These are phyloP conservation scores for Phrynocephalus guinanensis DNA, from an alignment of 2,797 vertebrate species.

Conservation along the genomic window DNA sequence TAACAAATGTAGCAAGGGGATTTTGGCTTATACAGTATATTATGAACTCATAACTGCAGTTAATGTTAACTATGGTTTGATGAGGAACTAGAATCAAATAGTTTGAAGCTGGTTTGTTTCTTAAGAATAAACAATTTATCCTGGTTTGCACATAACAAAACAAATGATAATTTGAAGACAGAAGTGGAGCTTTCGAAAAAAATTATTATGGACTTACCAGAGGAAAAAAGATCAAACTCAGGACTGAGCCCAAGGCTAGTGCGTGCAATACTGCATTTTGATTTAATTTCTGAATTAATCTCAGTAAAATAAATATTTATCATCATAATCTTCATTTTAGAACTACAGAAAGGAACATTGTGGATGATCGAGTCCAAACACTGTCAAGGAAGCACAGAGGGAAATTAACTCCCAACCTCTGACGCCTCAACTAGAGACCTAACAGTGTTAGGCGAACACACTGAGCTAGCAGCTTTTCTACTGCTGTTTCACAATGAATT, in stretches of 20 bases:
- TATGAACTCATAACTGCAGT: neutral
- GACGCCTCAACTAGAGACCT: no score
- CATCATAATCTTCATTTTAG: no score
- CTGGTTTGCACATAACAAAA: neutral
- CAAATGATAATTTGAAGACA: neutral
- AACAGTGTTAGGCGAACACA: no score
- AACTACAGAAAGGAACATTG: no score
- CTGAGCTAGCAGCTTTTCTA: neutral
- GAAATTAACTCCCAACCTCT: no score
- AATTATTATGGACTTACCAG: neutral
- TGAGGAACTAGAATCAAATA: no score
- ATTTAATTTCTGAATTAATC: neutral
- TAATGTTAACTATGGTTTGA: neutral
- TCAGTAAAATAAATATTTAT: neutral
- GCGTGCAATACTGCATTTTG: neutral
- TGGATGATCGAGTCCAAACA: no score
- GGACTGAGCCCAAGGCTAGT: neutral
- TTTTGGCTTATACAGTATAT: no score
- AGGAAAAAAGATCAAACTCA: neutral
- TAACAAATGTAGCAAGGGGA: no score
- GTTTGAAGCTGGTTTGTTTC: neutral
- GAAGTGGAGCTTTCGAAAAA: no score
- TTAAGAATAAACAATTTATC: neutral
- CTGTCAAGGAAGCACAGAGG: no score
- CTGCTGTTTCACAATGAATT: neutral